These are phyloP conservation scores for Halcyon leucocephala DNA, from an alignment of 2,797 vertebrate species.

Conservation along the genomic window DNA sequence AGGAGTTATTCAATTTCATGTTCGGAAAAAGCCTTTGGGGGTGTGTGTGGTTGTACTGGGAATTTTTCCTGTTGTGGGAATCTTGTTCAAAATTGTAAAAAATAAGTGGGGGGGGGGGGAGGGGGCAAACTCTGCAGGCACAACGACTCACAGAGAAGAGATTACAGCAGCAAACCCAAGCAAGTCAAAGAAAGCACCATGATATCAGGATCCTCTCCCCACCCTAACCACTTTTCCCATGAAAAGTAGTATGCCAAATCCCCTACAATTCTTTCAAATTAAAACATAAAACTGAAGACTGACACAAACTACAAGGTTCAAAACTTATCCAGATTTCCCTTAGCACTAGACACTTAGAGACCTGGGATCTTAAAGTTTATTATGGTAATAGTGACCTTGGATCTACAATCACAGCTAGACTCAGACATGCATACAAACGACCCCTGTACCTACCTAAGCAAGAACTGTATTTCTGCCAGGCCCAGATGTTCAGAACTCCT, in stretches of 20 bases:
- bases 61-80: too few species aligned
- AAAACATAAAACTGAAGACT: background rate
- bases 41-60: too few species aligned
- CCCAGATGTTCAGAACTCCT: conserved; percentile 1
- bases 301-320: background rate
- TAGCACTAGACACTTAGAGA: background rate
- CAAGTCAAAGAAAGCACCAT: background rate
- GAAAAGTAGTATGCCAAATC: background rate
- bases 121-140: background rate
- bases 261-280: background rate
- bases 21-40: too few species aligned
- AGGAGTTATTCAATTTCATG: too few species aligned
- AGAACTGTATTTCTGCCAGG: background rate
- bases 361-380: background rate
- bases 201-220: background rate
- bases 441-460: background rate
- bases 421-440: background rate
- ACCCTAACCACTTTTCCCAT: background rate
- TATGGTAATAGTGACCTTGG: background rate
- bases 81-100: too few species aligned
- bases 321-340: conserved; percentile 8
- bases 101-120: too few species aligned
- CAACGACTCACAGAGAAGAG: background rate
- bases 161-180: background rate
- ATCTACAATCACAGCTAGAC: background rate